These are phyloP conservation scores for Leptoclinus maculatus DNA, from an alignment of 2,797 vertebrate species.

Conservation along the genomic window DNA sequence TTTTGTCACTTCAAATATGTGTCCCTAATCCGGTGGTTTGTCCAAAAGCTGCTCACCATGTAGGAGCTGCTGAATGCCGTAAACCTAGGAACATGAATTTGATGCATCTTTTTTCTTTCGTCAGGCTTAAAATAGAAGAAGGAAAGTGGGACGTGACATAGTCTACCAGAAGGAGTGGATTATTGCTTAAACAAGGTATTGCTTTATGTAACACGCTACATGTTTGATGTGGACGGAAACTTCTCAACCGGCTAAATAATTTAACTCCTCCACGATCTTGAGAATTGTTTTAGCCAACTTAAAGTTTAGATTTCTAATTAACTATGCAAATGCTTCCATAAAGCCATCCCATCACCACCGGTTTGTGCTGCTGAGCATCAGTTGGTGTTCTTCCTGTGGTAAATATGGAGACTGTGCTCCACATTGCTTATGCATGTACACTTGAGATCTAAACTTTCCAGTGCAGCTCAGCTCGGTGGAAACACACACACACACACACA, in stretches of 20 bases:
- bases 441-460: slow-evolving; percentile 51
- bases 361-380: background rate
- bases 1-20: background rate
- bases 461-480: slow-evolving; percentile 23
- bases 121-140: background rate
- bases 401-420: background rate
- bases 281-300: background rate
- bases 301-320: background rate
- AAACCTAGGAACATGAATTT: background rate
- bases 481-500: background rate
- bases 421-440: slow-evolving; percentile 37
- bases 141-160: background rate
- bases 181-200: background rate
- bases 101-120: background rate
- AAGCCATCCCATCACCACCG: background rate
- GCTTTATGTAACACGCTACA: background rate
- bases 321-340: background rate
- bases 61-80: background rate
- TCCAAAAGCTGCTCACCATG: background rate
- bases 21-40: background rate
- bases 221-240: background rate
- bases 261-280: background rate
- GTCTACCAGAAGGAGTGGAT: background rate
- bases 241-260: background rate
- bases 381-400: slow-evolving; percentile 21